phyloP scores from a whole-genome alignment of 1,140 invertebrate genomes.

The Hypsibius dujardini region DNA sequence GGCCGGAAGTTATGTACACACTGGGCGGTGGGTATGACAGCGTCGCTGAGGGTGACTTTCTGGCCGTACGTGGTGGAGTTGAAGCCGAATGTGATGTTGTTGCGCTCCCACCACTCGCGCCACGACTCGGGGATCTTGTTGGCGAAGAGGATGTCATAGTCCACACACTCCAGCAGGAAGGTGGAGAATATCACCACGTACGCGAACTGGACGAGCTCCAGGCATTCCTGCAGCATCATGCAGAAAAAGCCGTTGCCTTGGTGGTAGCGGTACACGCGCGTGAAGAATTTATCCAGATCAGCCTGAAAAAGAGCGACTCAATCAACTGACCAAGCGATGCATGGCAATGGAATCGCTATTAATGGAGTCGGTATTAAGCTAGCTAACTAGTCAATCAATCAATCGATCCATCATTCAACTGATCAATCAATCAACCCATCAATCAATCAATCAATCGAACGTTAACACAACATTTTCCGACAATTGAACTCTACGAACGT shows the following conservation, averaged over 20 bases:
- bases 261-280: neutral
- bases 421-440: too few species aligned
- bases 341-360: too few species aligned
- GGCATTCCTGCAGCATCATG: conserved; percentile 52
- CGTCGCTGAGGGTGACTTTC: conserved; percentile 48
- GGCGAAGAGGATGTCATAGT: conserved; percentile 69
- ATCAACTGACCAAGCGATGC: too few species aligned
- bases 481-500: too few species aligned
- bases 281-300: conserved; percentile 9
- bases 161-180: conserved; percentile 68
- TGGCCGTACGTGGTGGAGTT: conserved; percentile 31
- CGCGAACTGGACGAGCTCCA: conserved; percentile 71
- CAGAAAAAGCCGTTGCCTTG: conserved; percentile 11
- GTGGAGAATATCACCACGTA: conserved; percentile 76
- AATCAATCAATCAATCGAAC: too few species aligned
- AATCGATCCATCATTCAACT: too few species aligned
- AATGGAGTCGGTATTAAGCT: too few species aligned
- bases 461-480: too few species aligned
- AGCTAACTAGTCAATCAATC: too few species aligned
- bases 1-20: conserved; percentile 40
- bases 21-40: conserved; percentile 40
- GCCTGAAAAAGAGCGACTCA: neutral
- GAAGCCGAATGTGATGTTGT: conserved; percentile 33
- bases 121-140: conserved; percentile 28
- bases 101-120: conserved; percentile 24